Conservation (phyloP, 2,888 invertebrate genomes). For the Zaprionus obscuricornis region DNA sequence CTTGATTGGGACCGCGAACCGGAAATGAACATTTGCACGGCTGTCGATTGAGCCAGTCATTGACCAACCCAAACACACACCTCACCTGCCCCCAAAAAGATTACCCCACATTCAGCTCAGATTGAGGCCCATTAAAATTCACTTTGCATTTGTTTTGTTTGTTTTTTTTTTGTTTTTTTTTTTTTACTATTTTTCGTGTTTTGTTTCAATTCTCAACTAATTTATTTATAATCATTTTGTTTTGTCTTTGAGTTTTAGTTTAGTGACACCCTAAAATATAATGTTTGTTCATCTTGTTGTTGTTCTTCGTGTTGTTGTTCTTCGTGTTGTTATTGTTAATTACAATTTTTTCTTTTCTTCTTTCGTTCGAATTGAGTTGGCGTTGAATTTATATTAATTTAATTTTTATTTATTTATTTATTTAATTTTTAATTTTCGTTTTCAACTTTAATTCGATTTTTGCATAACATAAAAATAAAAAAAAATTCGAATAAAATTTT, state of each 20-base stretch:
- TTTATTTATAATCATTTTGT: constrained; percentile 61
- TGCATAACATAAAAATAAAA: constrained; percentile 54
- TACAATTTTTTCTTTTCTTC: constrained; percentile 48
- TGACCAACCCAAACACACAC: constrained; percentile 15
- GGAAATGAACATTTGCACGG: constrained; percentile 67
- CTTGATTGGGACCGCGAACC: constrained; percentile 36
- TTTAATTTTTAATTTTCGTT: constrained; percentile 24
- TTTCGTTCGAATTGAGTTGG: constrained; percentile 42
- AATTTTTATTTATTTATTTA: constrained; percentile 7
- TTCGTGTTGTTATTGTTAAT: constrained; percentile 43
- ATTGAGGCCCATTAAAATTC: constrained; percentile 61
- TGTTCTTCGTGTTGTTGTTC: constrained; percentile 38
- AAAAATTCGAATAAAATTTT: constrained; percentile 50
- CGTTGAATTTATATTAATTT: constrained; percentile 14
- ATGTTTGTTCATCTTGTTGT: constrained; percentile 24
- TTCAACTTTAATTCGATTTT: constrained; percentile 41
- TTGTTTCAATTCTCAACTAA: constrained; percentile 76
- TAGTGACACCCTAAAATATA: constrained; percentile 70
- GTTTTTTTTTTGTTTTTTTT: constrained; percentile 21
- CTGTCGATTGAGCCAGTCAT: constrained; percentile 50
- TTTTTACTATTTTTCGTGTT: constrained; percentile 36
- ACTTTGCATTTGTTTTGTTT: constrained; percentile 27
- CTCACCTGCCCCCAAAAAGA: not conserved
- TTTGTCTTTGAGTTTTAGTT: constrained; percentile 62
- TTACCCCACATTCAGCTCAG: too few species aligned